Conservation (phyloP, 1,140 invertebrate genomes). For the Augochlora pura region DNA sequence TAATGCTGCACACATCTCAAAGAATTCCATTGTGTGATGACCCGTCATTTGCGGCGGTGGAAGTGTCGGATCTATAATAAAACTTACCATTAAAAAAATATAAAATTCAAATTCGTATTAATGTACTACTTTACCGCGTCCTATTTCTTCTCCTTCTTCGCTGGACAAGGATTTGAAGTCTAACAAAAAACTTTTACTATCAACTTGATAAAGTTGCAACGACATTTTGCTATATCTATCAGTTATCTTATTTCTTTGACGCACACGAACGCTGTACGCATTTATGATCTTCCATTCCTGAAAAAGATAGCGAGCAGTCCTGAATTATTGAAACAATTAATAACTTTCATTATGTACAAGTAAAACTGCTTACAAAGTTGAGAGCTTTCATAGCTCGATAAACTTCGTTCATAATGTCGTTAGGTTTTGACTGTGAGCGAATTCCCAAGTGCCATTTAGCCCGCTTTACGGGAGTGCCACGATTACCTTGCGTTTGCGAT, state of each 20-base stretch:
- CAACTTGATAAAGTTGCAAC: conserved; percentile 98
- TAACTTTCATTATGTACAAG: not conserved
- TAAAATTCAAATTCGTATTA: not conserved
- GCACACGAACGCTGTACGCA: conserved; percentile 95
- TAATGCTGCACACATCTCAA: conserved; percentile 99
- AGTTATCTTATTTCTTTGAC: conserved; percentile 91
- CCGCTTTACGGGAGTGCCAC: conserved; percentile 90
- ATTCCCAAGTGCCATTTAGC: conserved; percentile 99
- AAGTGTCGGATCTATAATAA: conserved; percentile 72
- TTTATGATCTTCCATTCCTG: conserved; percentile 99
- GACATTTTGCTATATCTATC: conserved; percentile 97
- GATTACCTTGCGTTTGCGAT: conserved; percentile 66
- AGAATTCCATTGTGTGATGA: conserved; percentile 99
- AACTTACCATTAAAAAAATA: not conserved
- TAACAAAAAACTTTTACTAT: conserved; percentile 97
- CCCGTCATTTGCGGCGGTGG: conserved; percentile 80
- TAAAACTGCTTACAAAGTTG: conserved; percentile 88
- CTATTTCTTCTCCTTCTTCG: conserved; percentile 85
- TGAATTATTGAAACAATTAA: not conserved
- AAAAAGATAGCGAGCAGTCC: conserved; percentile 11
- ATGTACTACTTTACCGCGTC: conserved; percentile 78
- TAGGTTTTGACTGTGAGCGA: conserved; percentile 98
- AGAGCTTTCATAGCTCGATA: conserved; percentile 99
- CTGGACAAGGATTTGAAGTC: conserved; percentile 97
- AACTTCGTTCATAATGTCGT: conserved; percentile 99